Percentiles rank a stretch among this genome's conserved stretches.
These are phyloP conservation scores for Neocrepidodera transversa DNA, from an alignment of 2,888 invertebrate genomes.

Conservation along the genomic window DNA sequence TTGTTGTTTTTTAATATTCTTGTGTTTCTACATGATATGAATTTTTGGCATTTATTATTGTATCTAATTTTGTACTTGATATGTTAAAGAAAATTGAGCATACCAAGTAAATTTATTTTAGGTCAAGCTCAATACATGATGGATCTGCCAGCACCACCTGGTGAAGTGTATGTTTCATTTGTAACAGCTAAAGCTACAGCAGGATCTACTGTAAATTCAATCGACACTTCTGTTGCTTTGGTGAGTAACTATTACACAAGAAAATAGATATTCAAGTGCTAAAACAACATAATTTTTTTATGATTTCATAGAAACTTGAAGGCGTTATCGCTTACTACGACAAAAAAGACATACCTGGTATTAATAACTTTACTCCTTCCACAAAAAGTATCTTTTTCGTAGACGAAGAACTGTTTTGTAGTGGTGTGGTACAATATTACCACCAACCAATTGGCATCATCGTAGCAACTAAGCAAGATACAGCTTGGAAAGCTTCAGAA, in stretches of 20 bases:
- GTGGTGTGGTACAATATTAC: constrained; percentile 66
- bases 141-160: constrained; percentile 71
- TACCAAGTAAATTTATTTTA: constrained; percentile 47
- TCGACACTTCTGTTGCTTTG: constrained; percentile 72
- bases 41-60: no score
- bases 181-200: constrained; percentile 66
- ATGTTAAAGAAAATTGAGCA: no score
- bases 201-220: constrained; percentile 66
- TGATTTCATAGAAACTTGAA: constrained; percentile 69
- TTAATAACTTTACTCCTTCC: constrained; percentile 65
- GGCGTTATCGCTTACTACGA: constrained; percentile 72
- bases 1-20: no score
- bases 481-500: constrained; percentile 67
- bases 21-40: no score
- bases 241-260: no score
- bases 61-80: no score
- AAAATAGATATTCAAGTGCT: no score
- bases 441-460: constrained; percentile 80
- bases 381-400: constrained; percentile 28
- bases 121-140: constrained; percentile 82
- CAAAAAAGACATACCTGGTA: constrained; percentile 75
- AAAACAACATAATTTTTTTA: no score
- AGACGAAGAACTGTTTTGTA: constrained; percentile 63
- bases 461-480: constrained; percentile 67
- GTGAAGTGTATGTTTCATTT: constrained; percentile 76